Base-by-base conservation (phyloP, 2,888 invertebrate genomes). In the Sclerodermus sp. region DNA sequence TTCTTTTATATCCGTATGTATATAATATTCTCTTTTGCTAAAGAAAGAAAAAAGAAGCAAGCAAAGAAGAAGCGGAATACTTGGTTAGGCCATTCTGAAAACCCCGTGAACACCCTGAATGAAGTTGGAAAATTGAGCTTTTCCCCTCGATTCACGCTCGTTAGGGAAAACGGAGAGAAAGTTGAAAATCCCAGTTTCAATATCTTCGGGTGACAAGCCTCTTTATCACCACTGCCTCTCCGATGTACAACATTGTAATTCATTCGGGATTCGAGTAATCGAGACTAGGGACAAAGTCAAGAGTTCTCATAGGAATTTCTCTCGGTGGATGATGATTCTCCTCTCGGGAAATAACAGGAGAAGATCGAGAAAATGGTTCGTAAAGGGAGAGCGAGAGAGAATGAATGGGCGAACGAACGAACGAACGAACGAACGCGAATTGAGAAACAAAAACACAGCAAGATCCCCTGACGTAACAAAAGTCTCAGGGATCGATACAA, bases 331-430 rank as follows among this genome's bases (percentile, higher is more conserved):
- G 61, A 61, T 61, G 54, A 57, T 53, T 55, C 54, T 55, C 42
- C 63, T 64, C 64, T 36, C 57, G 64, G 64, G 64, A 64, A 64
- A 64, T 64, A 64, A 64, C 53, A 45, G 49, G 14, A 29, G 52
- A 46, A 52, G 50, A 59, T 59, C 47, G 55, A 8, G 6, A 13
- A 13, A 34, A 4, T 34, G 34, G 34, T n/a, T 3, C 37, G 13
- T 6, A 15, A 39, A 39, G 14, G 10, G 4, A 18, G 39, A 12
- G 18, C 3, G 13, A 37, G 13, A n/a, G n/a, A n/a, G 37, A 14
- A 14, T 10, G 37, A 14, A 37, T 8, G 32, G 43, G 48, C 16
- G 32, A 32, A 31, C n/a, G 16, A 49, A 15, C 34, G 16, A 16
- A 36, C 23, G 18, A 30, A 16, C 41, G 37, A 29, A 29, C 10